phyloP scores from a whole-genome alignment of 2,888 invertebrate species.

The Lochmaea crataegi region DNA sequence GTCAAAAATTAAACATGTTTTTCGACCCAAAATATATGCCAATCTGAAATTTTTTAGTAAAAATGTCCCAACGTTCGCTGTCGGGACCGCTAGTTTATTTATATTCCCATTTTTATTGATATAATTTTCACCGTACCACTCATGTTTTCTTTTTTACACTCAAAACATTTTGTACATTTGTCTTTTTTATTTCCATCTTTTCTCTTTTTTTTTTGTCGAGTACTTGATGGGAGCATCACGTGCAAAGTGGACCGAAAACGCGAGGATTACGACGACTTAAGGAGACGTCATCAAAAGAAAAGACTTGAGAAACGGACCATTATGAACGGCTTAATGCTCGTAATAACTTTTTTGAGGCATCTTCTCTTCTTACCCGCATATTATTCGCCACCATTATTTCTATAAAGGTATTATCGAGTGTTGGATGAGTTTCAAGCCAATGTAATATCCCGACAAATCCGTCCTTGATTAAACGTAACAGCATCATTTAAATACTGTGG shows the following conservation, averaged over 20 bases:
- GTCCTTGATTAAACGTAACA: no score
- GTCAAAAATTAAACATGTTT: no score
- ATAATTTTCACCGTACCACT: no score
- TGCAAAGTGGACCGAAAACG: slow-evolving; percentile 38
- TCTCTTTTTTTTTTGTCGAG: slow-evolving; percentile 20
- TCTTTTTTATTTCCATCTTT: slow-evolving; percentile 46
- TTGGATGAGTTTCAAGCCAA: neutral
- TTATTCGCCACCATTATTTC: slow-evolving; percentile 12
- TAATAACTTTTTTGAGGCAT: slow-evolving; percentile 32
- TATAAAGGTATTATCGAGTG: slow-evolving; percentile 14
- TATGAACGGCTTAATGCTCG: slow-evolving; percentile 34
- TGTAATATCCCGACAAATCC: neutral
- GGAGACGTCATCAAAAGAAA: slow-evolving; percentile 32
- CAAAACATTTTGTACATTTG: slow-evolving; percentile 27
- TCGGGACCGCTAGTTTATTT: no score
- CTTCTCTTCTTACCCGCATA: slow-evolving; percentile 14
- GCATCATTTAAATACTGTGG: no score
- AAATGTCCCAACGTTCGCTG: no score
- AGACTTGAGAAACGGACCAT: slow-evolving; percentile 33
- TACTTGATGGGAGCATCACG: slow-evolving; percentile 44
- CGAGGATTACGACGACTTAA: slow-evolving; percentile 39
- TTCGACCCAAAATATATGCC: no score
- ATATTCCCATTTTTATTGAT: no score
- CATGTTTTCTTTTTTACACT: neutral
- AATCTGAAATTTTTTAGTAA: no score